Conservation (phyloP, 2,888 invertebrate genomes). For the Chrysolina haemoptera region DNA sequence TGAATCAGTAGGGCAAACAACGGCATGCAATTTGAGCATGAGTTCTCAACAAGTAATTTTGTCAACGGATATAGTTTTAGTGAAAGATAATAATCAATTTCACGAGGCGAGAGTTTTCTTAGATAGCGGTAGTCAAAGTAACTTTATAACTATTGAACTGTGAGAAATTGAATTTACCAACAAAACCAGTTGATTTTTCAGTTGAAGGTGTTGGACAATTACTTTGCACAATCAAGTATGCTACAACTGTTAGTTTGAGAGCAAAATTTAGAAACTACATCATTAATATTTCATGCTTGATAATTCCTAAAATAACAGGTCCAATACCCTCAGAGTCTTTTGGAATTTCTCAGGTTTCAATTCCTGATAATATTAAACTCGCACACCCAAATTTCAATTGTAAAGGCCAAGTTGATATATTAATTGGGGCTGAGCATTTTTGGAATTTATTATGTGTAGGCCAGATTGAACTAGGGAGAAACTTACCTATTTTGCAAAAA, state of each 20-base stretch:
- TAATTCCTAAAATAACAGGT: neutral
- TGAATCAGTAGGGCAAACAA: neutral
- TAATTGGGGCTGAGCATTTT: neutral
- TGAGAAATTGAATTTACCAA: neutral
- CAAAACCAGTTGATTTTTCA: neutral
- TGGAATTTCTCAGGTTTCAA: neutral
- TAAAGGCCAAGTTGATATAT: neutral
- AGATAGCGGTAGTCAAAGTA: neutral
- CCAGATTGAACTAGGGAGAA: conserved; percentile 2
- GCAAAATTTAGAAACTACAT: conserved; percentile 3
- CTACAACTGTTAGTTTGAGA: conserved; percentile 18
- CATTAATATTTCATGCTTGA: conserved; percentile 3
- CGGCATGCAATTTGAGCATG: neutral
- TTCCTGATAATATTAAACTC: conserved; percentile 3
- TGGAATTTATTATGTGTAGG: conserved; percentile 17
- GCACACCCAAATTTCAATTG: conserved; percentile 9
- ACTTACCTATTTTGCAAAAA: conserved; percentile 10
- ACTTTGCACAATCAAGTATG: neutral
- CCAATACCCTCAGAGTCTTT: neutral
- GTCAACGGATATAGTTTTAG: neutral
- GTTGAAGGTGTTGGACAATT: neutral
- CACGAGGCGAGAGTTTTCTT: neutral
- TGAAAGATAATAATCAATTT: neutral
- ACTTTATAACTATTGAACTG: conserved; percentile 4
- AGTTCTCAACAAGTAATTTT: conserved; percentile 1